phyloP scores from a whole-genome alignment of 2,113 vertebrate genomes.

The Tonatia bakeri region DNA sequence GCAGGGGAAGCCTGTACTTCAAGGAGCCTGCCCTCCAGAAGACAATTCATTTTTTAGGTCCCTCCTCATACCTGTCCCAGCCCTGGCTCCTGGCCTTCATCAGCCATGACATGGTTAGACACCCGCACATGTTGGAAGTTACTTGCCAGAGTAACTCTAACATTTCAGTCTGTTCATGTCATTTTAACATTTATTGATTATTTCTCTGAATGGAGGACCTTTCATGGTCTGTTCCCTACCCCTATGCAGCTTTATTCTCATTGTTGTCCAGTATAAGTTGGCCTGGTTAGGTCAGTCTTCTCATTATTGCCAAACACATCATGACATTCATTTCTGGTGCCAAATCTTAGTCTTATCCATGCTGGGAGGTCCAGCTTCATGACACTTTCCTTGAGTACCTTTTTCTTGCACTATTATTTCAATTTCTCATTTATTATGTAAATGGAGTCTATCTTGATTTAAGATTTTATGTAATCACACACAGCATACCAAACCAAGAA shows the following conservation, averaged over 20 bases:
- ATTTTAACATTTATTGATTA: neutral
- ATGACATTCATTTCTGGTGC: neutral
- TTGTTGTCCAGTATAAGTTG: neutral
- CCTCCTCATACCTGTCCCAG: neutral
- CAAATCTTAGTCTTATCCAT: neutral
- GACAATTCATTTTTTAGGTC: too few relatives aligned
- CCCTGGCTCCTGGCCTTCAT: neutral
- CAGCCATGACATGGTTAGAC: neutral
- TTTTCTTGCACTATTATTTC: neutral
- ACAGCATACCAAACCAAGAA: neutral
- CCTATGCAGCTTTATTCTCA: neutral
- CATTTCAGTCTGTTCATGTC: neutral
- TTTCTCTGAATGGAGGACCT: neutral
- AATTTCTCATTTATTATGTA: neutral
- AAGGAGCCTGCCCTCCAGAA: too few relatives aligned
- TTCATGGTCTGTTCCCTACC: neutral
- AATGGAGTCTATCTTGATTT: neutral
- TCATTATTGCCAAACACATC: neutral
- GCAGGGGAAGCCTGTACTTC: too few relatives aligned
- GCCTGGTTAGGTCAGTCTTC: neutral
- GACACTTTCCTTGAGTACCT: neutral
- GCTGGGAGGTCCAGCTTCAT: neutral
- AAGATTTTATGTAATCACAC: neutral
- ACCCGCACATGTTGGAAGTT: neutral
- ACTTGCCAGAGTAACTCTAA: neutral